phyloP scores from a whole-genome alignment of 2,888 invertebrate species.

The Hyalella azteca region DNA sequence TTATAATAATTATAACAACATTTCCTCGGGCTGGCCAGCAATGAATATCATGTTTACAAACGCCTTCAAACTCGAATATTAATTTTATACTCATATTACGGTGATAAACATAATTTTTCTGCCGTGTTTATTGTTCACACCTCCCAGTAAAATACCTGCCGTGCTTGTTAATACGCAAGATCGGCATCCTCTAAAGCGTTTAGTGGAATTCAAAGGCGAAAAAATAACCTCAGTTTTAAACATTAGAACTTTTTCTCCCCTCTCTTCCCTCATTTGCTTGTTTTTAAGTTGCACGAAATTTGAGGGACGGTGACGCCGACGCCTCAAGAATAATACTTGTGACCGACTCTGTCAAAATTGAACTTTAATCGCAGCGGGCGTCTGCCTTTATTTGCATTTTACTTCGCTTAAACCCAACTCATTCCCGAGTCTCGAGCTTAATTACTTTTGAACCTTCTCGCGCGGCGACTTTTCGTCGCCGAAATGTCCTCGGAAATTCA shows the following conservation, averaged over 20 bases:
- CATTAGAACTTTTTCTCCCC: neutral
- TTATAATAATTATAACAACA: too few relatives aligned
- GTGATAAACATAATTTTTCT: too few relatives aligned
- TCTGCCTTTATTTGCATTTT: conserved; percentile 34
- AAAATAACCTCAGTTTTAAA: neutral
- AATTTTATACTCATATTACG: too few relatives aligned
- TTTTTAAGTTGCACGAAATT: neutral
- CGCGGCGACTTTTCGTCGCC: neutral
- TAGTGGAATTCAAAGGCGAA: too few relatives aligned
- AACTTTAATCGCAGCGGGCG: conserved; percentile 18
- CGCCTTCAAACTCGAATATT: too few relatives aligned
- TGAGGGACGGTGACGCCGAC: neutral
- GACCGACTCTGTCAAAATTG: conserved; percentile 36
- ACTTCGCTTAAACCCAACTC: conserved; percentile 37
- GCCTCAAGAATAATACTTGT: conserved; percentile 12
- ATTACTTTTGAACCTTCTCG: conserved; percentile 36
- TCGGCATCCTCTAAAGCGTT: too few relatives aligned
- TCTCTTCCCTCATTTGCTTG: neutral
- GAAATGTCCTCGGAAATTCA: conserved; percentile 30
- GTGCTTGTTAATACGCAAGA: too few relatives aligned
- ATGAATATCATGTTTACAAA: too few relatives aligned
- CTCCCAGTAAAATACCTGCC: too few relatives aligned
- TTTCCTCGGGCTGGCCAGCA: too few relatives aligned
- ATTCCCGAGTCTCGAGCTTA: conserved; percentile 16
- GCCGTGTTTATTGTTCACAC: too few relatives aligned